Evolutionary conservation across 2,797 vertebrate species (phyloP).

Genomic region (Amazona finschi): DNA sequence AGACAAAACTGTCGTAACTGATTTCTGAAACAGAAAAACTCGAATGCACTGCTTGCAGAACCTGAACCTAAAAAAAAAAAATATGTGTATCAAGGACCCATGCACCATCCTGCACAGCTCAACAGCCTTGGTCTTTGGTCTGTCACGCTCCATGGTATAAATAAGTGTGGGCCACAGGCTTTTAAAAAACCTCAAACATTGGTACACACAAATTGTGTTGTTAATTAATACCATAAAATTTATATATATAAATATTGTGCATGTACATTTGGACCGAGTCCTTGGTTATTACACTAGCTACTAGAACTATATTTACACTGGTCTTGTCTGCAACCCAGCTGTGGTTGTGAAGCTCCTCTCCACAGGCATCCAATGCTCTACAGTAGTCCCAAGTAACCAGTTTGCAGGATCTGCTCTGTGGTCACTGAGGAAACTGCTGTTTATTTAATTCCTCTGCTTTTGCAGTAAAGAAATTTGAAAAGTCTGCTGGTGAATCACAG

Average conservation of each 20-base stretch:
- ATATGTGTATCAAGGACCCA: not conserved
- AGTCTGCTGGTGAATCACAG: not conserved
- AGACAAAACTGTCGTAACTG: not conserved
- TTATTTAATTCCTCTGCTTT: not conserved
- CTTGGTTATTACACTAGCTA: not conserved
- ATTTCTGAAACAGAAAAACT: not conserved
- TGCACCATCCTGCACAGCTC: not conserved
- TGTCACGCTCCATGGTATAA: fast-evolving
- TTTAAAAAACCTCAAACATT: not conserved
- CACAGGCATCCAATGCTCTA: not conserved
- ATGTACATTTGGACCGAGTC: not conserved
- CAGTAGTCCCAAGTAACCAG: not conserved
- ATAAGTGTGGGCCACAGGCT: not conserved
- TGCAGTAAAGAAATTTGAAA: not conserved
- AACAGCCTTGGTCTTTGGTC: not conserved
- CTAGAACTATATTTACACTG: not conserved
- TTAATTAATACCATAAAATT: not conserved
- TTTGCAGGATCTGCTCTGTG: not conserved
- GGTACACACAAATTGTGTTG: not conserved
- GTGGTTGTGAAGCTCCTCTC: not conserved
- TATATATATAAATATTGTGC: not conserved
- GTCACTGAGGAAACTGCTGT: not conserved
- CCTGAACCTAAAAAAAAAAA: not conserved
- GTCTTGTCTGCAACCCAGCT: not conserved
- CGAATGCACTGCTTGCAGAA: not conserved